A percentile compares a stretch with the other conserved stretches of the same genome.
Conservation (phyloP, 2,113 vertebrate genomes). For the Alces alces region DNA sequence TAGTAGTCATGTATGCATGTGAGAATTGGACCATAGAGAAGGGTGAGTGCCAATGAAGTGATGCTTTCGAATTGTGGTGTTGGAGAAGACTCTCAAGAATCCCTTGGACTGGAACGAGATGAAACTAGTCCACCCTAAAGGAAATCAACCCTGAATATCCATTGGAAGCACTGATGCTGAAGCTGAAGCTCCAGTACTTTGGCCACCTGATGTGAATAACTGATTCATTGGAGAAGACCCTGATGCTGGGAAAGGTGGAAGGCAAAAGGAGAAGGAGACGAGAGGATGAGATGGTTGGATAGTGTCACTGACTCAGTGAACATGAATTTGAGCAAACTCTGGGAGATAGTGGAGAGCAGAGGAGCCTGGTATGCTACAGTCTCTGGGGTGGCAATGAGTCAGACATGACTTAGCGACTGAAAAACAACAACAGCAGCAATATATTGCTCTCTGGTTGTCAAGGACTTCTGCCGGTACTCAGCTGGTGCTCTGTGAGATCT, state of each 20-base stretch:
- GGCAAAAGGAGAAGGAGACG: background rate
- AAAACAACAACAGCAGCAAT: background rate
- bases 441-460: background rate
- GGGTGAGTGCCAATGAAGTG: background rate
- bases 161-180: background rate
- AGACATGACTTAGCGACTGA: background rate
- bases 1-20: background rate
- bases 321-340: background rate
- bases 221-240: background rate
- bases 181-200: background rate
- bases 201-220: background rate
- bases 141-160: background rate
- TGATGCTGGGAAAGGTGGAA: background rate
- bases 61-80: background rate
- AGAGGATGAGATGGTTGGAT: background rate
- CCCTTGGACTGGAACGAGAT: background rate
- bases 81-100: background rate
- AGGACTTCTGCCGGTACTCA: background rate
- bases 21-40: background rate
- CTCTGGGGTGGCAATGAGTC: background rate
- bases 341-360: background rate
- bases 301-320: background rate
- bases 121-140: background rate
- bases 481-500: background rate
- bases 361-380: background rate